phyloP scores from a whole-genome alignment of 2,113 vertebrate genomes.

The Chionis minor region DNA sequence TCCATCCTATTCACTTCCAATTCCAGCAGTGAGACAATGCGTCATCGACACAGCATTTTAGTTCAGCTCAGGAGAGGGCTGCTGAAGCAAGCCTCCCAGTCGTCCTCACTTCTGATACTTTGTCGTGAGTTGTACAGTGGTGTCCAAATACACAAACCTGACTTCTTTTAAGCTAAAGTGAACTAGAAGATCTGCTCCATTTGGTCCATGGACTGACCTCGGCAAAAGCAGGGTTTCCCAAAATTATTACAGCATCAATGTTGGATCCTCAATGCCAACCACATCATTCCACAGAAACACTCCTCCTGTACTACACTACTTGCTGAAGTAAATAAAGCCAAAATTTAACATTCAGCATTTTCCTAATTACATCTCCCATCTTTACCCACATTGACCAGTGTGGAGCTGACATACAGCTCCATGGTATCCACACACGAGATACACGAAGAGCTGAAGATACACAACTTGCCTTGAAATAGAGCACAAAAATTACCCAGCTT shows the following conservation, averaged over 20 bases:
- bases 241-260: background rate
- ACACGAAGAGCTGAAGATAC: background rate
- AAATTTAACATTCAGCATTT: background rate
- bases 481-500: background rate
- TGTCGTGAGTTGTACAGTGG: background rate
- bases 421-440: background rate
- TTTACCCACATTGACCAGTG: background rate
- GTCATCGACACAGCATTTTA: fast-evolving
- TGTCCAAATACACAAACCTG: background rate
- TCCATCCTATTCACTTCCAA: background rate
- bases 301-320: background rate
- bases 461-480: background rate
- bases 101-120: background rate
- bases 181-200: background rate
- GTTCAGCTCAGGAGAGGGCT: background rate
- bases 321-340: background rate
- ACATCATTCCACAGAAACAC: background rate
- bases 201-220: background rate
- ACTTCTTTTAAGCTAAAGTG: background rate
- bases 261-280: background rate
- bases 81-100: background rate
- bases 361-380: background rate
- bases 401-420: background rate
- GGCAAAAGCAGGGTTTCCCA: background rate
- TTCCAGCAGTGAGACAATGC: fast-evolving